These are phyloP conservation scores for Eulimnadia texana DNA, from an alignment of 1,140 invertebrate species.

Conservation along the genomic window DNA sequence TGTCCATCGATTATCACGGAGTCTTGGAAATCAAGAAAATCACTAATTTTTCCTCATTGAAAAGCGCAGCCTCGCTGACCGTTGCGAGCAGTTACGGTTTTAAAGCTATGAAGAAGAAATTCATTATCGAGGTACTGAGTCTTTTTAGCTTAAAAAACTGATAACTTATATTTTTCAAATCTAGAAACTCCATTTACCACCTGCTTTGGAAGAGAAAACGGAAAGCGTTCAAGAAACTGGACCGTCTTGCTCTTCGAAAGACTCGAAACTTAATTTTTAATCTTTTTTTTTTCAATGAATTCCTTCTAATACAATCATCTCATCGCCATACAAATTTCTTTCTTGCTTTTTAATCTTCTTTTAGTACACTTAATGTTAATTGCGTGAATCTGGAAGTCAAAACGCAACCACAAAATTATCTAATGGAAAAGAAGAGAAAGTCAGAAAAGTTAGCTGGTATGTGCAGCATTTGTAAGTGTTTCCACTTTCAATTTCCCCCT, in stretches of 20 bases:
- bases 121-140: conserved; percentile 3
- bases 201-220: neutral
- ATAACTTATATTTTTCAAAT: neutral
- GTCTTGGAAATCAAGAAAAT: conserved; percentile 4
- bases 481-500: too few relatives aligned
- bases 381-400: too few relatives aligned
- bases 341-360: too few relatives aligned
- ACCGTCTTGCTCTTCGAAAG: neutral
- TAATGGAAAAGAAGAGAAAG: too few relatives aligned
- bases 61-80: neutral
- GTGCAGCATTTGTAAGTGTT: too few relatives aligned
- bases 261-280: conserved; percentile 6
- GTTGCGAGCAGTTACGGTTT: neutral
- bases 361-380: too few relatives aligned
- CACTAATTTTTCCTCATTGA: neutral
- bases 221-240: neutral
- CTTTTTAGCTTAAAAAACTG: neutral
- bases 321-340: too few relatives aligned
- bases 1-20: conserved; percentile 5
- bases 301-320: too few relatives aligned
- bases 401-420: too few relatives aligned
- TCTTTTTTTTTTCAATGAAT: too few relatives aligned
- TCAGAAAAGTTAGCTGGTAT: too few relatives aligned
- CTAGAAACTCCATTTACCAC: conserved; percentile 7
- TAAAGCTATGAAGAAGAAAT: conserved; percentile 5